A percentile compares a stretch with the other conserved stretches of the same genome.
Evolutionary conservation across 2,797 vertebrate species (phyloP).

Genomic region (Artibeus lituratus): DNA sequence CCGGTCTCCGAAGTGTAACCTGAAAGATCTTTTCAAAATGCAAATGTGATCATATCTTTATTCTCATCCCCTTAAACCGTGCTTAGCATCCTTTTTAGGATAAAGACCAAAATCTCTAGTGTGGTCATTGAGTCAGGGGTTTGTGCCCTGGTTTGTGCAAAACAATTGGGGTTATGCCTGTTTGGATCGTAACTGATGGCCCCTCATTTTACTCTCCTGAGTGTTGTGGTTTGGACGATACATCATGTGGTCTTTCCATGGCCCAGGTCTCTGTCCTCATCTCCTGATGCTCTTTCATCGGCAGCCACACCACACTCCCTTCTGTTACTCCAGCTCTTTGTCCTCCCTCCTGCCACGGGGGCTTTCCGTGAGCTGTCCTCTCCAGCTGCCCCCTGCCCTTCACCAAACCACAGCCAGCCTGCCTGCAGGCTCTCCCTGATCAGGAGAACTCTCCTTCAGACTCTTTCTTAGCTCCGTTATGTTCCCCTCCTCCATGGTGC

Average conservation of each 20-base stretch:
- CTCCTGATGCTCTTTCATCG: not conserved
- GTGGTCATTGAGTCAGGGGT: not conserved
- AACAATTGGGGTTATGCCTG: not conserved
- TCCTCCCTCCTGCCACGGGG: not conserved
- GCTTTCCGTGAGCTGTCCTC: not conserved
- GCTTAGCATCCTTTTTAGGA: not conserved
- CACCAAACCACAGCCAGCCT: not conserved
- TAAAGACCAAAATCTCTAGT: not conserved
- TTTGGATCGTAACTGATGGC: not conserved
- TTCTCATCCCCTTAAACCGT: not conserved
- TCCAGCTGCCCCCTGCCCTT: not conserved
- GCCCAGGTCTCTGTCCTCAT: not conserved
- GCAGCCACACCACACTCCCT: not conserved
- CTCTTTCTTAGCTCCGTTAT: not conserved
- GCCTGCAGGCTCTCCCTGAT: not conserved
- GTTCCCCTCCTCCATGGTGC: not conserved
- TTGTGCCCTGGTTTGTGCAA: not conserved
- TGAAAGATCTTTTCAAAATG: conserved; percentile 27
- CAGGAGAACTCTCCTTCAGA: not conserved
- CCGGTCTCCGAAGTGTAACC: not conserved
- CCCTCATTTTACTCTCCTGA: not conserved
- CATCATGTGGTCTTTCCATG: not conserved
- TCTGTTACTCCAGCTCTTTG: not conserved
- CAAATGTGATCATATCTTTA: not conserved
- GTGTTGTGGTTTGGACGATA: not conserved